Evolutionary conservation across 1,140 invertebrate species (phyloP), one percentile per base, ranked within the genome.

Genomic region (Bombus terrestris): DNA sequence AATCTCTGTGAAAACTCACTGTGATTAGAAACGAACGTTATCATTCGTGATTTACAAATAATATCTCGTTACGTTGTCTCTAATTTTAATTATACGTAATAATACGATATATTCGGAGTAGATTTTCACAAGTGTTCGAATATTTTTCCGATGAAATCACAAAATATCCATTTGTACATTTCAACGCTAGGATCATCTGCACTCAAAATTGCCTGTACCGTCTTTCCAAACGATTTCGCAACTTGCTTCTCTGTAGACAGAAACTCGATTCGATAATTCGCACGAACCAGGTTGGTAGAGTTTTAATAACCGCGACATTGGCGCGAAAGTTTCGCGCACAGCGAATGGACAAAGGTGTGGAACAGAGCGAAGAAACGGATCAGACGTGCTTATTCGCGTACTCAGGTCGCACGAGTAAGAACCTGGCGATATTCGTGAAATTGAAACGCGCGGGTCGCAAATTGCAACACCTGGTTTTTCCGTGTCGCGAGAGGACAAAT

Each of bases 381-480:
- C 41, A 25, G 64, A 35, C 35, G 32, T 39, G 41, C 35, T 43
- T 43, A 79, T 9, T 66, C 41, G 41, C 10, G 18, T 62, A 4
- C 75, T 53, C 47, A 53, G 47, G 18, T 37, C 0, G 25, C 1
- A 4, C 73, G 32, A 9, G 32, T 76, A 76, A 76, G 53, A 69
- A 69, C 15, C 18, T 53, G 18, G 47, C 47, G 47, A 53, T 53
- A 53, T 53, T 53, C 35, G 18, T 8, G 28, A 22, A 68, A 79
- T 79, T 79, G 22, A 47, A 80, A 53, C 43, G 64, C 13, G 41
- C n/a, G 72, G 3, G 3, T 64, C 13, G 77, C 62, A 28, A 41
- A 68, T 66, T 68, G 62, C 77, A 37, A 47, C 41, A 35, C 13
- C 43, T 28, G 64, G 62, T 69, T 79, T 79, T 68, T 68, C 64